These are phyloP conservation scores for Microplitis demolitor DNA, from an alignment of 1,140 invertebrate species.

Conservation along the genomic window DNA sequence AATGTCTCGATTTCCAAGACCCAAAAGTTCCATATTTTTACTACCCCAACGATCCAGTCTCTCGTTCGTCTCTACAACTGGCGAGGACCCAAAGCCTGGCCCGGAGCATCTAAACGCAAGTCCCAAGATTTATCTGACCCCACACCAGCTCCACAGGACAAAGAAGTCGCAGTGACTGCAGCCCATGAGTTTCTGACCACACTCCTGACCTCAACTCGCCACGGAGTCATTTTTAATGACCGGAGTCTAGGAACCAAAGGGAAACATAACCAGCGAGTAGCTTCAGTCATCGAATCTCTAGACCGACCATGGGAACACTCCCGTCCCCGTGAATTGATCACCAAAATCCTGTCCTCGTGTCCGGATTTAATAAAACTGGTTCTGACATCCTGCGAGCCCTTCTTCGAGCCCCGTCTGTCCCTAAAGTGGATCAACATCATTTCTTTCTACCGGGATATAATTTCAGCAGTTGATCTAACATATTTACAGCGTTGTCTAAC, in stretches of 20 bases:
- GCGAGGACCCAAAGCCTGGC: slow-evolving; percentile 69
- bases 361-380: slow-evolving; percentile 74
- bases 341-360: slow-evolving; percentile 70
- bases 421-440: slow-evolving; percentile 64
- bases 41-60: slow-evolving; percentile 67
- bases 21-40: slow-evolving; percentile 74
- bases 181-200: slow-evolving; percentile 71
- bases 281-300: slow-evolving; percentile 67
- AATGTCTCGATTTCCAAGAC: slow-evolving; percentile 73
- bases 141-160: slow-evolving; percentile 52
- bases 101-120: slow-evolving; percentile 38
- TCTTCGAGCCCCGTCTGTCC: slow-evolving; percentile 66
- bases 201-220: slow-evolving; percentile 72
- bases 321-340: slow-evolving; percentile 67
- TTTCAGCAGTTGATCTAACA: slow-evolving; percentile 42
- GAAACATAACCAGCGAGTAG: slow-evolving; percentile 69
- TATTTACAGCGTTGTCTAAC: slow-evolving; percentile 34
- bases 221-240: slow-evolving; percentile 73
- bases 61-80: slow-evolving; percentile 76
- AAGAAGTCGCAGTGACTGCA: slow-evolving; percentile 63
- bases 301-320: slow-evolving; percentile 71
- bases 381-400: slow-evolving; percentile 64
- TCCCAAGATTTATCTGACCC: slow-evolving; percentile 38
- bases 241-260: slow-evolving; percentile 64
- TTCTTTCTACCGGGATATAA: slow-evolving; percentile 60